Evolutionary conservation across 2,888 invertebrate species (phyloP).

Genomic region (Morpho achilles): DNA sequence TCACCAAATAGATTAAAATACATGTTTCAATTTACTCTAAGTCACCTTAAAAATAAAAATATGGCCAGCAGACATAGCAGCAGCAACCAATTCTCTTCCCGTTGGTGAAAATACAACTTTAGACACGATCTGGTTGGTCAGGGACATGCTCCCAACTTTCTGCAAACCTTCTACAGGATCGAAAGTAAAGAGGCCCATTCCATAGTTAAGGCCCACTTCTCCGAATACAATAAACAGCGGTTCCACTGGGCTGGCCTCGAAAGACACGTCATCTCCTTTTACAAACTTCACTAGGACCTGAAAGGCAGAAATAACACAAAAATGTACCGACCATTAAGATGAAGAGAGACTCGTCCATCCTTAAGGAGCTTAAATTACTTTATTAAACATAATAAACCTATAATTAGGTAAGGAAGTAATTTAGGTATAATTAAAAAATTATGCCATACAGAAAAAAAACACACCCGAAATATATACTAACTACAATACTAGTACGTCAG

Average conservation of each 20-base stretch:
- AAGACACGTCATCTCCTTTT: slow-evolving; percentile 47
- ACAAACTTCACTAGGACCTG: slow-evolving; percentile 50
- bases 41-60: slow-evolving; percentile 59
- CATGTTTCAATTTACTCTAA: neutral
- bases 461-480: too few relatives aligned
- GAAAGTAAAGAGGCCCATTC: slow-evolving; percentile 44
- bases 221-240: slow-evolving; percentile 54
- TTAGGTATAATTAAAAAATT: too few relatives aligned
- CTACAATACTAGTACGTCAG: too few relatives aligned
- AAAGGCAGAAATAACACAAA: too few relatives aligned
- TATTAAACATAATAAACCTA: too few relatives aligned
- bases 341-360: too few relatives aligned
- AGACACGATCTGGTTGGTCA: slow-evolving; percentile 67
- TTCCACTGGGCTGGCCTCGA: slow-evolving; percentile 58
- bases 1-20: too few relatives aligned
- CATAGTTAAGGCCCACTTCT: slow-evolving; percentile 50
- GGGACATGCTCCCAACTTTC: slow-evolving; percentile 40
- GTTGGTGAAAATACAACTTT: slow-evolving; percentile 52
- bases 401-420: too few relatives aligned
- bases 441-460: too few relatives aligned
- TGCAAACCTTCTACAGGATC: slow-evolving; percentile 23
- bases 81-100: slow-evolving; percentile 54
- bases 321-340: too few relatives aligned
- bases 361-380: too few relatives aligned
- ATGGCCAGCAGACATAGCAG: slow-evolving; percentile 68